Evolutionary conservation across 2,113 vertebrate species (phyloP).

Genomic region (Sapajus apella): DNA sequence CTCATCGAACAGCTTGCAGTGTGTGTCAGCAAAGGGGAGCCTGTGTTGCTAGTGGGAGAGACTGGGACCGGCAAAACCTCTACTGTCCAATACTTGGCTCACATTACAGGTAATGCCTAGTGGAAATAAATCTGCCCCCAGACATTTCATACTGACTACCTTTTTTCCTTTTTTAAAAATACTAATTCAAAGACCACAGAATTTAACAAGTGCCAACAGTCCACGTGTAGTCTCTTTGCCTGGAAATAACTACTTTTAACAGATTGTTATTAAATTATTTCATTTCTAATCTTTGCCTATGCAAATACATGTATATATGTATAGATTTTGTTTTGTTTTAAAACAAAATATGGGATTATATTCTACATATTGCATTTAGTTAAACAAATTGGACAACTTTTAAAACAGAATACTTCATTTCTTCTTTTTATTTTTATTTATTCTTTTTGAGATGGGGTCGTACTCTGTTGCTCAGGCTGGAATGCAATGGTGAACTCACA

Average conservation of each 20-base stretch:
- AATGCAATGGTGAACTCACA: too few species aligned
- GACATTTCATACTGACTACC: not conserved
- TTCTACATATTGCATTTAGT: not conserved
- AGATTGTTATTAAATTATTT: not conserved
- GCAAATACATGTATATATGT: not conserved
- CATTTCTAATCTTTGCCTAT: not conserved
- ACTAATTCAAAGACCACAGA: too few species aligned
- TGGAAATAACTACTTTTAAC: not conserved
- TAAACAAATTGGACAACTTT: not conserved
- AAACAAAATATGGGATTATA: not conserved
- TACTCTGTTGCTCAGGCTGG: too few species aligned
- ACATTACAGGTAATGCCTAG: conserved; percentile 89
- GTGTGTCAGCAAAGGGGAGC: conserved; percentile 92
- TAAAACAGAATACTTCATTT: not conserved
- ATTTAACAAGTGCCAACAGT: not conserved
- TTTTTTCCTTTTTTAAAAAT: too few species aligned
- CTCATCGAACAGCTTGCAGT: conserved; percentile 95
- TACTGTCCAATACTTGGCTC: conserved; percentile 94
- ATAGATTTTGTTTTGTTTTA: not conserved
- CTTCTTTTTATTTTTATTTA: not conserved
- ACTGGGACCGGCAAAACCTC: conserved; percentile 98
- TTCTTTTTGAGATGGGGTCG: not conserved
- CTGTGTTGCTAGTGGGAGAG: conserved; percentile 96
- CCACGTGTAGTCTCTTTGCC: not conserved
- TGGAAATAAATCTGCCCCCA: not conserved